Conservation (phyloP, 1,140 invertebrate species). For the Listronotus bonariensis region DNA sequence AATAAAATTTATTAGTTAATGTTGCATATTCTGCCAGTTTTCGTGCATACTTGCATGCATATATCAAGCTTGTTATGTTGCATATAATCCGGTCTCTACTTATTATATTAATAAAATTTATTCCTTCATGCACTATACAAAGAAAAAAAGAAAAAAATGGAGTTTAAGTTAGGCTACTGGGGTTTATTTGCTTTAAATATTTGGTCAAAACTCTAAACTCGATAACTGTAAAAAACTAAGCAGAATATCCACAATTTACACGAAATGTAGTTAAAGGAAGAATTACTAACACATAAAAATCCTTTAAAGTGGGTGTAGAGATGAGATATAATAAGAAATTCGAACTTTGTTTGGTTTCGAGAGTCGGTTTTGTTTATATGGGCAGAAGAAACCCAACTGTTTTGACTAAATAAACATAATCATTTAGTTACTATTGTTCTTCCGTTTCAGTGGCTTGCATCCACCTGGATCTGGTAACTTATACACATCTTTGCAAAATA, state of each 20-base stretch:
- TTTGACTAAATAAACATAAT: conserved; percentile 43
- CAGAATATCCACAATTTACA: conserved; percentile 17
- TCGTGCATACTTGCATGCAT: too few relatives aligned
- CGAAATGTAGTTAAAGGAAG: conserved; percentile 10
- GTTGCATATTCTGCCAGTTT: too few relatives aligned
- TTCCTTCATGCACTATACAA: too few relatives aligned
- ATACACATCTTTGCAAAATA: conserved; percentile 29
- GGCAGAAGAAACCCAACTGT: conserved; percentile 43
- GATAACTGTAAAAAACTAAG: conserved; percentile 7
- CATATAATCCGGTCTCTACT: too few relatives aligned
- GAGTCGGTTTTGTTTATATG: conserved; percentile 42
- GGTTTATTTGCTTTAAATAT: not conserved
- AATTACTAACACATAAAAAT: conserved; percentile 22
- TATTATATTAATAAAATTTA: too few relatives aligned
- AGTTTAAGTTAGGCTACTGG: too few relatives aligned
- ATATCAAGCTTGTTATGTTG: too few relatives aligned
- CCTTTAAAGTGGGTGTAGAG: conserved; percentile 35
- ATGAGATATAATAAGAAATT: conserved; percentile 38
- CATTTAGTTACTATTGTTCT: conserved; percentile 42
- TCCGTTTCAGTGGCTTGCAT: conserved; percentile 41
- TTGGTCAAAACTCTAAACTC: conserved; percentile 3
- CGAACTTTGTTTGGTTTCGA: conserved; percentile 41
- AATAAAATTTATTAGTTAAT: too few relatives aligned
- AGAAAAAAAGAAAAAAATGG: too few relatives aligned
- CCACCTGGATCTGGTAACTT: conserved; percentile 40